Evolutionary conservation across 2,113 vertebrate genomes (phyloP).

Genomic region (Machaerirhynchus nigripectus): DNA sequence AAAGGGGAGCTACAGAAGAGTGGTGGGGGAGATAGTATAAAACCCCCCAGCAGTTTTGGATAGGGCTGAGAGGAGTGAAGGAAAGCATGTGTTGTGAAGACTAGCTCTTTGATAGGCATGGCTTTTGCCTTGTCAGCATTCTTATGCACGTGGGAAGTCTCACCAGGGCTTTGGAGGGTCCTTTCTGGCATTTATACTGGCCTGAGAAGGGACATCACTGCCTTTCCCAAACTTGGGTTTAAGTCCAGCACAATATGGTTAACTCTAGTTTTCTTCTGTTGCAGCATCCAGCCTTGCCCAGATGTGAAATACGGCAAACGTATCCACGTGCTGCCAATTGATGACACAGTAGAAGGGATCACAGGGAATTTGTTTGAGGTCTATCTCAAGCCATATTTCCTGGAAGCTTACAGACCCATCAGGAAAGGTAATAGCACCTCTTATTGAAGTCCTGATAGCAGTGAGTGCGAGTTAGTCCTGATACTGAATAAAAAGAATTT

Average conservation of each 20-base stretch:
- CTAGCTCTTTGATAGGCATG: background rate
- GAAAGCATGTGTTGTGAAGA: background rate
- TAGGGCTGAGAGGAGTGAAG: background rate
- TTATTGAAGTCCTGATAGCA: background rate
- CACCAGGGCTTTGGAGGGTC: background rate
- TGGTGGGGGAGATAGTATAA: background rate
- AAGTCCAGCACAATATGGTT: background rate
- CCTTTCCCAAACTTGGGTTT: background rate
- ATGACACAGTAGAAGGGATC: slow-evolving; percentile 97
- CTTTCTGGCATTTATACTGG: background rate
- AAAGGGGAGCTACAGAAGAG: background rate
- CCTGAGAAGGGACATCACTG: background rate
- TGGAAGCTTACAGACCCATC: slow-evolving; percentile 96
- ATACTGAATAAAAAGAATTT: background rate
- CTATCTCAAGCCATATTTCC: slow-evolving; percentile 96
- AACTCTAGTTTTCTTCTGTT: slow-evolving; percentile 62
- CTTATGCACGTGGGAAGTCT: background rate
- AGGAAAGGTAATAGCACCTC: slow-evolving; percentile 84
- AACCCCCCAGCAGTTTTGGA: background rate
- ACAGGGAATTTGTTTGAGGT: slow-evolving; percentile 98
- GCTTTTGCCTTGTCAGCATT: background rate
- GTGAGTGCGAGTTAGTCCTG: background rate
- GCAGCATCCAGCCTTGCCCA: slow-evolving; percentile 96
- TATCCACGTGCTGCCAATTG: slow-evolving; percentile 94
- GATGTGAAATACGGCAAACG: slow-evolving; percentile 98